Conservation (phyloP, 2,888 invertebrate species). For the Andrena bucephala region DNA sequence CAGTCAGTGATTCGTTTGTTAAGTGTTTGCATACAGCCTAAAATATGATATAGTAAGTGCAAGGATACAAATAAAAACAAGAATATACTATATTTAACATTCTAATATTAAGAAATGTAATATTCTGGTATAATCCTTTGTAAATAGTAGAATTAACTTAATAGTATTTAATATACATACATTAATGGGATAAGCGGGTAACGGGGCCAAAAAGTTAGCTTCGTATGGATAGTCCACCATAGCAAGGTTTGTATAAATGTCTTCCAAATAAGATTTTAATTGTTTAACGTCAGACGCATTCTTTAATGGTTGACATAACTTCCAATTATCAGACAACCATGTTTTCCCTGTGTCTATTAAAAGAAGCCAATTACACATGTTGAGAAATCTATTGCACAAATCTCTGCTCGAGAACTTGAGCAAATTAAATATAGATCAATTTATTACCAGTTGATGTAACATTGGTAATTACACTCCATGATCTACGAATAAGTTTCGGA, state of each 20-base stretch:
- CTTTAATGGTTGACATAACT: constrained; percentile 90
- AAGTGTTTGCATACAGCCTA: constrained; percentile 87
- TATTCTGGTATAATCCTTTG: neutral
- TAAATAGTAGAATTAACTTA: neutral
- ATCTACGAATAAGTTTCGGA: constrained; percentile 89
- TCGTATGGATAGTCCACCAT: constrained; percentile 98
- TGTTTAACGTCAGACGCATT: constrained; percentile 86
- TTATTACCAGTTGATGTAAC: constrained; percentile 86
- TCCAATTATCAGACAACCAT: constrained; percentile 90
- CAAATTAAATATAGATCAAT: neutral
- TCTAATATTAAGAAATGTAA: neutral
- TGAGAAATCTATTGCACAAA: neutral
- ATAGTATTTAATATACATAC: constrained; percentile 77
- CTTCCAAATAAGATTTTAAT: constrained; percentile 90
- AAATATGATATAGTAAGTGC: constrained; percentile 52
- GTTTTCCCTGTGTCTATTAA: constrained; percentile 88
- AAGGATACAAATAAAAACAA: neutral
- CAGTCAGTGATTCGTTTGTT: constrained; percentile 71
- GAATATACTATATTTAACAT: neutral
- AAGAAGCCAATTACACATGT: neutral
- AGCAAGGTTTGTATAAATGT: constrained; percentile 92
- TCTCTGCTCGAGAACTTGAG: neutral
- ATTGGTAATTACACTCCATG: constrained; percentile 90
- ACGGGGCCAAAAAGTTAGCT: constrained; percentile 91
- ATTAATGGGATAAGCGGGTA: constrained; percentile 94